Evolutionary conservation across 2,797 vertebrate genomes (phyloP).

Genomic region (Sebastes matsubarae): DNA sequence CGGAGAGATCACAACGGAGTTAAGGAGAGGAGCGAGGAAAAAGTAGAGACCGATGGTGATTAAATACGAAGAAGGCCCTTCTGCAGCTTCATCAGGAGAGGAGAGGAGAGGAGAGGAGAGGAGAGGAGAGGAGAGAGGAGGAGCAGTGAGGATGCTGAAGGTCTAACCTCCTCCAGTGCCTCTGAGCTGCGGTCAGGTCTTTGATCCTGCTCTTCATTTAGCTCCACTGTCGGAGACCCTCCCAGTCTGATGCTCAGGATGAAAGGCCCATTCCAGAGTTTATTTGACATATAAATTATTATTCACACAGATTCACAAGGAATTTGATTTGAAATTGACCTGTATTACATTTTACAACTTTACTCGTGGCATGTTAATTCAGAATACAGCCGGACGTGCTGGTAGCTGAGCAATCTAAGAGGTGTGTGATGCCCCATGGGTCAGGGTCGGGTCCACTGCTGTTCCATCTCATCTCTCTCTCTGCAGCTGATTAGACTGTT

Average conservation of each 20-base stretch:
- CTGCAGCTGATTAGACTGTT: background rate
- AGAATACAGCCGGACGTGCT: background rate
- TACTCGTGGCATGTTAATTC: background rate
- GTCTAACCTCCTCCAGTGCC: constrained; percentile 46
- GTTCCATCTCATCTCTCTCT: background rate
- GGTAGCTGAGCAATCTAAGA: background rate
- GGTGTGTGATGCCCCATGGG: background rate
- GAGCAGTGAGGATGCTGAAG: constrained; percentile 32
- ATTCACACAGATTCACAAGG: constrained; percentile 7
- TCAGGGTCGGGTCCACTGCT: background rate
- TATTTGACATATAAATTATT: constrained; percentile 29
- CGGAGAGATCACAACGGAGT: constrained; percentile 39
- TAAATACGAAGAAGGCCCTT: background rate
- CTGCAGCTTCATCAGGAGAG: background rate
- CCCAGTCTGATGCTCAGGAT: constrained; percentile 45
- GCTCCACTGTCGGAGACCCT: constrained; percentile 40
- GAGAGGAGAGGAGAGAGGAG: background rate
- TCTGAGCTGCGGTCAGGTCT: constrained; percentile 52
- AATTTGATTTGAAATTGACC: constrained; percentile 8
- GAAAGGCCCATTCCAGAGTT: constrained; percentile 46
- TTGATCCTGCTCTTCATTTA: constrained; percentile 67
- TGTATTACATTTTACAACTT: background rate
- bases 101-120: background rate
- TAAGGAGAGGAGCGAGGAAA: constrained; percentile 6
- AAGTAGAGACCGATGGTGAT: background rate